A percentile compares a stretch with the other conserved stretches of the same genome.
These are phyloP conservation scores for Caenorhabditis sp. DNA, from an alignment of 2,888 invertebrate species.

Conservation along the genomic window DNA sequence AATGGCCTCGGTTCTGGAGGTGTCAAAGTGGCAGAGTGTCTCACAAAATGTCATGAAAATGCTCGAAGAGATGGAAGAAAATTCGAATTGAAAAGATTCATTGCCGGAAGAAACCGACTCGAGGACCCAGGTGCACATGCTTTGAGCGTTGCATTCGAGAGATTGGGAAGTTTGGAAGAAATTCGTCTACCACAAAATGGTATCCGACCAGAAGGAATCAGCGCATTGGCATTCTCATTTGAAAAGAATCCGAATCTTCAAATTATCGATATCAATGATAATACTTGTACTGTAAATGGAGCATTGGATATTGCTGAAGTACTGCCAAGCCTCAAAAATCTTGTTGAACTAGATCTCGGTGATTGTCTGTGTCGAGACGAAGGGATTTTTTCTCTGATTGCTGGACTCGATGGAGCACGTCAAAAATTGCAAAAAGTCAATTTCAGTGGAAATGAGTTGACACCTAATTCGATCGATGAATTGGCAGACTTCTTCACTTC, in stretches of 20 bases:
- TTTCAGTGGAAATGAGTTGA: constrained; percentile 31
- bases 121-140: constrained; percentile 91
- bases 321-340: constrained; percentile 51
- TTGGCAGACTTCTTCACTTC: constrained; percentile 18
- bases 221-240: constrained; percentile 79
- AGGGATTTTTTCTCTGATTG: constrained; percentile 77
- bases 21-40: constrained; percentile 68
- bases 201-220: constrained; percentile 85
- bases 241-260: constrained; percentile 76
- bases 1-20: constrained; percentile 94
- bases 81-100: constrained; percentile 77
- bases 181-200: constrained; percentile 96
- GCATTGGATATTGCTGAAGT: constrained; percentile 79
- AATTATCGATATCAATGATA: constrained; percentile 88
- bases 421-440: constrained; percentile 19
- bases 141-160: constrained; percentile 83
- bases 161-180: constrained; percentile 85
- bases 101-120: constrained; percentile 87
- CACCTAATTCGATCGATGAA: constrained; percentile 8
- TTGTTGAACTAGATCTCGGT: constrained; percentile 75
- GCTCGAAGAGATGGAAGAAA: constrained; percentile 73
- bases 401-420: constrained; percentile 75
- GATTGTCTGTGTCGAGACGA: constrained; percentile 75
- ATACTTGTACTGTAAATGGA: constrained; percentile 83
- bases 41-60: constrained; percentile 46